These are phyloP conservation scores for Epizoanthus fatuus DNA, from an alignment of 92 coral and sea anemone species.

Conservation along the genomic window DNA sequence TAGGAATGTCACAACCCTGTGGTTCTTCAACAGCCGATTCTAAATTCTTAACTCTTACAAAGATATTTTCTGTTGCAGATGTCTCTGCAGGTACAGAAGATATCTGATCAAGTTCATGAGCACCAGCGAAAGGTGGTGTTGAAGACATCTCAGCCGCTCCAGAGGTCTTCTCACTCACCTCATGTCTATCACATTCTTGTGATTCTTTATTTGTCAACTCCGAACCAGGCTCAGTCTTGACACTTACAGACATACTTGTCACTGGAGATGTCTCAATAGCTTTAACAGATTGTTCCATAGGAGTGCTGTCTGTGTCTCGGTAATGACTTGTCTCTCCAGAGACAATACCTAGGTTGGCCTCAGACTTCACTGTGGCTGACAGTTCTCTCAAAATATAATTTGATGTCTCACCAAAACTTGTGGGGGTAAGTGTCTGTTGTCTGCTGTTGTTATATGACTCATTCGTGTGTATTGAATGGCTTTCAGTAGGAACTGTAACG, in stretches of 20 bases:
- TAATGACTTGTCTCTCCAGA: no score
- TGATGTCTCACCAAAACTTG: background rate
- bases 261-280: background rate
- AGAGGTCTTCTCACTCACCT: background rate
- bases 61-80: background rate
- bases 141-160: background rate
- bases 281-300: background rate
- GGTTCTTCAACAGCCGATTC: background rate
- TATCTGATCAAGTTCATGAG: background rate
- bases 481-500: background rate
- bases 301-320: no score
- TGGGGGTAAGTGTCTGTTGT: background rate
- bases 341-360: background rate
- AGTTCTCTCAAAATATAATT: background rate
- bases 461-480: background rate
- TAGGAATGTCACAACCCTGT: background rate
- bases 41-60: background rate
- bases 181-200: background rate
- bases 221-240: background rate
- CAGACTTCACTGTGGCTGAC: background rate
- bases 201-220: background rate
- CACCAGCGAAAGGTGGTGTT: background rate
- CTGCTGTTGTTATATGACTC: background rate
- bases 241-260: background rate
- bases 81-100: background rate